phyloP scores from a whole-genome alignment of 2,797 vertebrate species.

The Cheirogaleus major region DNA sequence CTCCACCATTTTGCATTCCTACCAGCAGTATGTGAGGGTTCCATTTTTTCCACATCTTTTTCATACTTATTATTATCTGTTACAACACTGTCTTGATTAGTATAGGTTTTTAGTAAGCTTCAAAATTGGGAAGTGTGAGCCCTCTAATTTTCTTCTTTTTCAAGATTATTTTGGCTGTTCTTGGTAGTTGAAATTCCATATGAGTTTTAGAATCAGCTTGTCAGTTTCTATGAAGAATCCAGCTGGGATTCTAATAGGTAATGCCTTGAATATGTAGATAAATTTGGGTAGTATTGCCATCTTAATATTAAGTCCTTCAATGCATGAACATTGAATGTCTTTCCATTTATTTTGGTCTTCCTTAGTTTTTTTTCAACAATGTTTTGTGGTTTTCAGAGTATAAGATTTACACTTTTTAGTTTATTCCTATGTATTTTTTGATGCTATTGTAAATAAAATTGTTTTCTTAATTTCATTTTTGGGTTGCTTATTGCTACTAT shows the following conservation, averaged over 20 bases:
- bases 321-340: neutral
- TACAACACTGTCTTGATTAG: neutral
- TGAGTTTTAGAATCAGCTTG: constrained; percentile 15
- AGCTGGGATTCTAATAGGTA: neutral
- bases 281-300: constrained; percentile 31
- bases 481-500: neutral
- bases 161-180: neutral
- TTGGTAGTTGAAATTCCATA: neutral
- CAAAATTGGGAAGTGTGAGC: neutral
- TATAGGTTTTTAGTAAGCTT: neutral
- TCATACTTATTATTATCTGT: neutral
- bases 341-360: neutral
- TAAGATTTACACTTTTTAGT: neutral
- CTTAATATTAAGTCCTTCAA: neutral
- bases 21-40: neutral
- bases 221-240: neutral
- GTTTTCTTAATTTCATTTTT: constrained; percentile 5
- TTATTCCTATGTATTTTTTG: neutral
- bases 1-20: neutral
- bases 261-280: neutral
- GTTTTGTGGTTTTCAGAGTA: neutral
- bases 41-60: neutral
- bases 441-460: neutral
- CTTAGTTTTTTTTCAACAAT: neutral
- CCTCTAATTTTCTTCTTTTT: neutral